Base-by-base conservation (phyloP, 2,113 vertebrate species). In the Elachura formosa region DNA sequence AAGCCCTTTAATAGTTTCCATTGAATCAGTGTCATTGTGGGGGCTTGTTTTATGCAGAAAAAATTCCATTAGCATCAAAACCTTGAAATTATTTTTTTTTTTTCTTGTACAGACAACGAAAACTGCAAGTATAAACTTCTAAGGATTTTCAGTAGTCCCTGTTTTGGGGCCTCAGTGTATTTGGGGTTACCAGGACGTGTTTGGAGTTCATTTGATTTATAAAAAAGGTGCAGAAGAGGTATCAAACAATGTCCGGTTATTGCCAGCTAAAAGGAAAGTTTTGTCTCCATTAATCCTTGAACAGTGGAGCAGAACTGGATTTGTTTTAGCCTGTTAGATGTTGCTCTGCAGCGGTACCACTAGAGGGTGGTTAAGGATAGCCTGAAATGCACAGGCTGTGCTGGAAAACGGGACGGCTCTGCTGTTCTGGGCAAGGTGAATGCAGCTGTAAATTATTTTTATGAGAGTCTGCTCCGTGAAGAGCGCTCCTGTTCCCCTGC, bases 311-410 rank as follows among this genome's bases (percentile, higher is more conserved):
- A 73, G 34, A 43, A 33, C 17, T 88, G 82, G n/a, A 61, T 95
- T 86, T 74, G 54, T 79, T 95, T 85, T 7, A 51, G 21, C 22
- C 58, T 69, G 34, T 36, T 89, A 40, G 75, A 24, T 97, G 96
- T 77, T 49, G 7, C 96, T 96, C 93, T 74, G 59, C 93, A 52
- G 79, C 20, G 5, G 55, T n/a, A 78, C 96, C 96, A 93, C 95
- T 88, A 96, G 95, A 96, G 95, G 95, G 96, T 91, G 90, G 93
- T 91, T 96, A 67, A 75, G 72, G 75, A 73, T 71, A 94, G 75
- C 24, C 87, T 84, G 68, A 74, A 95, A 87, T n/a, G n/a, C 66
- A 41, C 0, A 34, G 63, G 81, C 71, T 79, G 46, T 67, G 26
- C 52, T 51, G 72, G 46, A 26, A 36, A 45, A 49, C 0, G 0